Percentiles rank a stretch among this genome's conserved stretches.
Evolutionary conservation across 2,797 vertebrate genomes (phyloP).

Genomic region (Neopelma chrysocephalum): DNA sequence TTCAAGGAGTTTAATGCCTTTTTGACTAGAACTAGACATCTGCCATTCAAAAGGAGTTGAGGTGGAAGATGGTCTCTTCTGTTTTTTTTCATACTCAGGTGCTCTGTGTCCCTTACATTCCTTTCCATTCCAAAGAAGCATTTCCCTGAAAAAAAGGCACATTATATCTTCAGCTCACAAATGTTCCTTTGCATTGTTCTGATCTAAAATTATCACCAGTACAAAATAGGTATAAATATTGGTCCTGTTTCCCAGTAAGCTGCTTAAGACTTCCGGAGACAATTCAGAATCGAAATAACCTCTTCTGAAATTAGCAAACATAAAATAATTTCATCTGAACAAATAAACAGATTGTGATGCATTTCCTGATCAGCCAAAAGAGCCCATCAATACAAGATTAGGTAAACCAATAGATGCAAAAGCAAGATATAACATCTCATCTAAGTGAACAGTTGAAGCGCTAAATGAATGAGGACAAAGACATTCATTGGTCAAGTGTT

Average conservation of each 20-base stretch:
- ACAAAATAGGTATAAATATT: neutral
- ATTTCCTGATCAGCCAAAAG: slow-evolving; percentile 12
- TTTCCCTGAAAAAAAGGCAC: neutral
- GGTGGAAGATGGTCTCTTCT: neutral
- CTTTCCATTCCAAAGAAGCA: neutral
- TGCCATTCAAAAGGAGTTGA: neutral
- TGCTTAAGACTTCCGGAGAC: neutral
- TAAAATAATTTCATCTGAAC: slow-evolving; percentile 2
- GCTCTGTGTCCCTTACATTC: neutral
- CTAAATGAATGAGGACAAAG: neutral
- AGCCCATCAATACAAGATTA: neutral
- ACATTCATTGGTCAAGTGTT: neutral
- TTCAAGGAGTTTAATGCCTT: neutral
- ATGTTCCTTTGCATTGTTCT: neutral
- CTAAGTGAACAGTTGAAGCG: neutral
- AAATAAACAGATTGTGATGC: slow-evolving; percentile 8
- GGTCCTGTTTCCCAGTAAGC: neutral
- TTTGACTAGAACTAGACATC: neutral
- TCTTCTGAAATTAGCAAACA: neutral
- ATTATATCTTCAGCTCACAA: neutral
- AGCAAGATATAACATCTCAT: neutral
- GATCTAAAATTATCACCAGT: neutral
- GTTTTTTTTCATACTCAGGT: neutral
- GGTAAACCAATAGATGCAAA: neutral
- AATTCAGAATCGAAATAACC: neutral